phyloP scores from a whole-genome alignment of 2,797 vertebrate genomes.

The Remorina albescens region DNA sequence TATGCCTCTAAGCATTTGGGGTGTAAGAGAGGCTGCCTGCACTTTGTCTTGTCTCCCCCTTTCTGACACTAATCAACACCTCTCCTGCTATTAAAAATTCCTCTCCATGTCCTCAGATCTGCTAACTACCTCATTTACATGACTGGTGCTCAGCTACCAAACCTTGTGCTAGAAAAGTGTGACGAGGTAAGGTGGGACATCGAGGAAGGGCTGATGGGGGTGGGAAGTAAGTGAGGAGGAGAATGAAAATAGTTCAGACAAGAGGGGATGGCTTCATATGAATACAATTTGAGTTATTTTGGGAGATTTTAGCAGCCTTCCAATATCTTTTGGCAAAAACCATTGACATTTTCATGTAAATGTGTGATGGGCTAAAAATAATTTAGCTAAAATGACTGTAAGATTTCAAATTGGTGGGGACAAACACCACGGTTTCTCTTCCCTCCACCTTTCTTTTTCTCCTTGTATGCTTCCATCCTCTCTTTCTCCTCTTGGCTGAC shows the following conservation, averaged over 20 bases:
- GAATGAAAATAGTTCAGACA: constrained; percentile 1
- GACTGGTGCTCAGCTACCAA: constrained; percentile 61
- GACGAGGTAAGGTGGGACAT: constrained; percentile 34
- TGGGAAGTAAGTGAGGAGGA: constrained; percentile 21
- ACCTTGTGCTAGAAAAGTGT: constrained; percentile 50
- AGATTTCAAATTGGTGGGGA: constrained; percentile 12
- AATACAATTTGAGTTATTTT: neutral
- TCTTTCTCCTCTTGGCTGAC: constrained; percentile 76
- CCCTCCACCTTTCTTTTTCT: constrained; percentile 31
- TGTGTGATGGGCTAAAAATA: constrained; percentile 36
- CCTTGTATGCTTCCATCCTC: constrained; percentile 27
- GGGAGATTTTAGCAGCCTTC: neutral
- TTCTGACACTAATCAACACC: constrained; percentile 82
- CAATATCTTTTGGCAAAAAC: neutral
- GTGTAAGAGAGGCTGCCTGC: constrained; percentile 63
- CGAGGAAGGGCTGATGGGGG: constrained; percentile 3
- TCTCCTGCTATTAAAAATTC: constrained; percentile 78
- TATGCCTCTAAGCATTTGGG: constrained; percentile 51
- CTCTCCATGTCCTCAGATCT: constrained; percentile 75
- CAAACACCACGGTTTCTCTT: constrained; percentile 5
- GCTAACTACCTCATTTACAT: constrained; percentile 82
- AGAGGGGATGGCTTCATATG: constrained; percentile 5
- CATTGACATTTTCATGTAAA: neutral
- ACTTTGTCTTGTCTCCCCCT: constrained; percentile 61
- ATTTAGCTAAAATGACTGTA: neutral